Percentiles rank a stretch among this genome's conserved stretches.
Conservation (phyloP, 2,797 vertebrate genomes). For the Prunella strophiata region DNA sequence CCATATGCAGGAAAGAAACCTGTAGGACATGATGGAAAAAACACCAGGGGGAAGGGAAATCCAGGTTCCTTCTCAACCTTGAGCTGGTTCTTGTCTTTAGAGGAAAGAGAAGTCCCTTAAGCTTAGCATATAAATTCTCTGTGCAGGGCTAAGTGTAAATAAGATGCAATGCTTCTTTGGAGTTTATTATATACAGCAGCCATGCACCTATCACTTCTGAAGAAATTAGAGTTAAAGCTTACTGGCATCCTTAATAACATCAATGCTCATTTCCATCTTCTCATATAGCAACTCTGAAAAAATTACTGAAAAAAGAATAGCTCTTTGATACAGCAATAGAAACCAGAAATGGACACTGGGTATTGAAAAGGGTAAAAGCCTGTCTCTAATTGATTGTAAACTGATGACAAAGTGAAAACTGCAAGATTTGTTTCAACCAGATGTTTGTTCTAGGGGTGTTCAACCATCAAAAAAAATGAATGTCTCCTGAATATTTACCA, state of each 20-base stretch:
- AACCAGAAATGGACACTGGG: neutral
- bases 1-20: neutral
- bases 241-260: neutral
- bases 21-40: neutral
- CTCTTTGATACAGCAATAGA: conserved; percentile 8
- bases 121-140: neutral
- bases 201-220: neutral
- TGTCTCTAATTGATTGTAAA: conserved; percentile 15
- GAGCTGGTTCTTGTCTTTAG: neutral
- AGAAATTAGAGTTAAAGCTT: neutral
- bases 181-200: neutral
- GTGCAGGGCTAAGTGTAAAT: neutral
- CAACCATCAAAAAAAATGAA: neutral
- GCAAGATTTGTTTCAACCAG: conserved; percentile 35
- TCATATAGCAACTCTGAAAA: neutral
- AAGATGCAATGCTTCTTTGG: neutral
- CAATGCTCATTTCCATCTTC: neutral
- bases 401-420: conserved; percentile 20
- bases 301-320: neutral
- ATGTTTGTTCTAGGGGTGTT: conserved; percentile 40
- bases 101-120: neutral
- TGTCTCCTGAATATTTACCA: conserved; percentile 14
- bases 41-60: neutral
- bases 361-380: neutral
- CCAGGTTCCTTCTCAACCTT: neutral